Percentiles rank a stretch among this genome's conserved stretches.
phyloP scores from a whole-genome alignment of 2,888 invertebrate species.

The Pediacus dermestoides region DNA sequence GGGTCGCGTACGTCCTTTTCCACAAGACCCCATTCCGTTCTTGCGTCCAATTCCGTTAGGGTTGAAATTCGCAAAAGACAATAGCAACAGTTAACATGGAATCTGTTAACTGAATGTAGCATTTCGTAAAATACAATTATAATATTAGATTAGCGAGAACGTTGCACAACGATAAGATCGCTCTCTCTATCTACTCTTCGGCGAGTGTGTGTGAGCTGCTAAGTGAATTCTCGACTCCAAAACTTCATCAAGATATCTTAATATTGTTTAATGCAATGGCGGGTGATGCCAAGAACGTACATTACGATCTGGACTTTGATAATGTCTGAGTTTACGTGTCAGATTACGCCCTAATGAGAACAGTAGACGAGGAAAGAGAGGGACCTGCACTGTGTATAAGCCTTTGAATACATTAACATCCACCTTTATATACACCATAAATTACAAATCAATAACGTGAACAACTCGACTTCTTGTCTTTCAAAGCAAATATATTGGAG shows the following conservation, averaged over 20 bases:
- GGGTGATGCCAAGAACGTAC: constrained; percentile 27
- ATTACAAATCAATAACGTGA: constrained; percentile 4
- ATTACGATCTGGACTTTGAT: constrained; percentile 36
- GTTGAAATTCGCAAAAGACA: constrained; percentile 32
- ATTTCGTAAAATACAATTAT: constrained; percentile 52
- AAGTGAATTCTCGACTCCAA: constrained; percentile 44
- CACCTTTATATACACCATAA: constrained; percentile 4
- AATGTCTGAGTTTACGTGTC: constrained; percentile 31
- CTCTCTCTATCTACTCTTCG: constrained; percentile 18
- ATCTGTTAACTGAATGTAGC: constrained; percentile 52
- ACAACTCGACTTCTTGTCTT: too few relatives aligned
- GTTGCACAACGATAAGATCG: constrained; percentile 44
- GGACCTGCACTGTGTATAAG: constrained; percentile 4
- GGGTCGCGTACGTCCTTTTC: constrained; percentile 20
- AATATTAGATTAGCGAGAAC: constrained; percentile 52
- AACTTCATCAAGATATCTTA: constrained; percentile 46
- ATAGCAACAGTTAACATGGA: constrained; percentile 48
- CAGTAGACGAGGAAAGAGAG: constrained; percentile 8
- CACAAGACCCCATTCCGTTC: not conserved
- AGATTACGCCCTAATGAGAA: constrained; percentile 32
- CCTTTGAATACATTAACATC: constrained; percentile 2
- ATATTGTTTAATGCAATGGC: constrained; percentile 42
- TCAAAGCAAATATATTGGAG: too few relatives aligned
- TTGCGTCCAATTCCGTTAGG: constrained; percentile 19
- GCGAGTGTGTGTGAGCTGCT: constrained; percentile 31